phyloP scores from a whole-genome alignment of 2,888 invertebrate species.

The Ametastegia equiseti region DNA sequence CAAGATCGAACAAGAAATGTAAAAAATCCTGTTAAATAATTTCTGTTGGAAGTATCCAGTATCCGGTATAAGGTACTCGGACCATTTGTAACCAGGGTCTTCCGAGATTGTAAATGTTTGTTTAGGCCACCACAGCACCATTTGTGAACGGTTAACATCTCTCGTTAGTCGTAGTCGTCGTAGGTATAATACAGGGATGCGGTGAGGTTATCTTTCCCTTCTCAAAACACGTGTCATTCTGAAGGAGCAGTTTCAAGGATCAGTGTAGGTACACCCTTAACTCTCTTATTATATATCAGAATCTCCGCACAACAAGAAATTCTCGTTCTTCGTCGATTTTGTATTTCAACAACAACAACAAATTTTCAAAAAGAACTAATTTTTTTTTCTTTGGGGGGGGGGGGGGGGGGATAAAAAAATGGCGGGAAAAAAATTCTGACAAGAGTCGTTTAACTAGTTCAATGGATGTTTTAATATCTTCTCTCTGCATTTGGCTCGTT shows the following conservation, averaged over 20 bases:
- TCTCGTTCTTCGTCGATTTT: too few species aligned
- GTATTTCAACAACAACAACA: too few species aligned
- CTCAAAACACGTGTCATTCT: background rate
- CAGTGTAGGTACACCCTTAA: background rate
- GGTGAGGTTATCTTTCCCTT: background rate
- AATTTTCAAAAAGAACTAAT: too few species aligned
- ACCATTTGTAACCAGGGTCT: conserved; percentile 24
- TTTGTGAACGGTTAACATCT: conserved; percentile 41
- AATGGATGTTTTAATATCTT: too few species aligned
- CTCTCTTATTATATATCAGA: background rate
- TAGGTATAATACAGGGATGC: too few species aligned
- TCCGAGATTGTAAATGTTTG: conserved; percentile 39
- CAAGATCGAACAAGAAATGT: too few species aligned
- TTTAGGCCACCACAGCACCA: background rate
- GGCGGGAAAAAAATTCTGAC: too few species aligned
- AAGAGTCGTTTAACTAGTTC: too few species aligned
- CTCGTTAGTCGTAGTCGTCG: background rate
- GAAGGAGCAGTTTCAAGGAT: background rate
- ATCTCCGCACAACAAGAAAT: too few species aligned
- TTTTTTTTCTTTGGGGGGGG: too few species aligned
- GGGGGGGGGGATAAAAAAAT: too few species aligned
- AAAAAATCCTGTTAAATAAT: conserved; percentile 18
- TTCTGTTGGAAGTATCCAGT: background rate
- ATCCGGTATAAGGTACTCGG: too few species aligned
- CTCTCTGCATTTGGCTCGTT: background rate